Percentiles rank a stretch among this genome's conserved stretches.
Evolutionary conservation across 2,888 invertebrate genomes (phyloP).

Genomic region (Apeira syringaria): DNA sequence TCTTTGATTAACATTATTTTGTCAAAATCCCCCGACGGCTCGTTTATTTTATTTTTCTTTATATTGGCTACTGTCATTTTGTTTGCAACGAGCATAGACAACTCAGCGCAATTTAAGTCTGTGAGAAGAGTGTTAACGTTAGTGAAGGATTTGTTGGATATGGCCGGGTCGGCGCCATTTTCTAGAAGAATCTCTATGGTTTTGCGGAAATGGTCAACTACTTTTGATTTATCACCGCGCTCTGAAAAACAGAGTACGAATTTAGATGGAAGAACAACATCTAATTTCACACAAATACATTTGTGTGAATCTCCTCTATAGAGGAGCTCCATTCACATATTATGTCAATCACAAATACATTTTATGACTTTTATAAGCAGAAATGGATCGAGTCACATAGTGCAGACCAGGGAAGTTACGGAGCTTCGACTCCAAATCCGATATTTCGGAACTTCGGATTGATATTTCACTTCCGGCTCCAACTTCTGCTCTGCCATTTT

Average conservation of each 20-base stretch:
- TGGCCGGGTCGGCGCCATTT: constrained; percentile 65
- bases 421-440: too few species aligned
- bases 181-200: constrained; percentile 67
- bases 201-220: constrained; percentile 50
- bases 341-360: too few species aligned
- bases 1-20: constrained; percentile 49
- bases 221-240: constrained; percentile 49
- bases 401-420: too few species aligned
- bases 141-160: constrained; percentile 68
- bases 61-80: constrained; percentile 41
- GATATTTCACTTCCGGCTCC: too few species aligned
- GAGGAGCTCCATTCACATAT: too few species aligned
- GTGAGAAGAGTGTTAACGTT: constrained; percentile 68
- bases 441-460: too few species aligned
- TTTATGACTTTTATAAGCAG: too few species aligned
- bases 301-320: too few species aligned
- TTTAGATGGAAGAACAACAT: too few species aligned
- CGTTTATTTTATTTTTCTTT: constrained; percentile 15
- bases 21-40: constrained; percentile 23
- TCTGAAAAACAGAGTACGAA: constrained; percentile 46
- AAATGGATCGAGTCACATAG: too few species aligned
- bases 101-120: constrained; percentile 55
- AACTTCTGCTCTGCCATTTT: too few species aligned
- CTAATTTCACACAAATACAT: too few species aligned
- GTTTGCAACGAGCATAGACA: constrained; percentile 56